phyloP scores from a whole-genome alignment of 2,888 invertebrate genomes.

The Drosophila setosimentum region DNA sequence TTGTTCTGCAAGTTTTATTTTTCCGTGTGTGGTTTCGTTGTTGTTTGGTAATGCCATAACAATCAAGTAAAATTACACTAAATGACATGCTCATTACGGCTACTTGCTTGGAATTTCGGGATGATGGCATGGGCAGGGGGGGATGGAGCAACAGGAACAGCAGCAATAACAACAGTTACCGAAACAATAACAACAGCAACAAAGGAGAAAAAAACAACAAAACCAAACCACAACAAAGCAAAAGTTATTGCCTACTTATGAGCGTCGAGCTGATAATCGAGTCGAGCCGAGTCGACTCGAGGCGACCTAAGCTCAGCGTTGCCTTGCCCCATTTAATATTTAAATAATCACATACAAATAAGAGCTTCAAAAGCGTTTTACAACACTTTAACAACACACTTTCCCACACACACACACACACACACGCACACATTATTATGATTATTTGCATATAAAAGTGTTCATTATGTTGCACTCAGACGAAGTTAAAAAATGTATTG shows the following conservation, averaged over 20 bases:
- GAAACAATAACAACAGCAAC: slow-evolving; percentile 9
- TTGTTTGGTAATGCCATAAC: slow-evolving; percentile 73
- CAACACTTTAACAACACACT: slow-evolving; percentile 62
- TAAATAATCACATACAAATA: slow-evolving; percentile 77
- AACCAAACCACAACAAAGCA: slow-evolving; percentile 57
- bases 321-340: slow-evolving; percentile 70
- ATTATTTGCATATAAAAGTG: slow-evolving; percentile 78
- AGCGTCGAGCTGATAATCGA: slow-evolving; percentile 58
- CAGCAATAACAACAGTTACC: neutral
- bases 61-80: slow-evolving; percentile 77
- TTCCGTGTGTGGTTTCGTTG: slow-evolving; percentile 14
- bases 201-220: slow-evolving; percentile 46
- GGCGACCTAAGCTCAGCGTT: slow-evolving; percentile 33
- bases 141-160: neutral
- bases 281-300: slow-evolving; percentile 28
- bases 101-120: slow-evolving; percentile 38
- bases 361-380: slow-evolving; percentile 70
- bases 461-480: slow-evolving; percentile 66
- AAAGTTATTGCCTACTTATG: slow-evolving; percentile 79
- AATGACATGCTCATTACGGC: slow-evolving; percentile 78
- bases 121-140: neutral
- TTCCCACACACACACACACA: slow-evolving; percentile 1
- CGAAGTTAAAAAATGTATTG: slow-evolving; percentile 18
- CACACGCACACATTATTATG: slow-evolving; percentile 42
- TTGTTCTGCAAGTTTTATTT: neutral